Conservation (phyloP, 2,113 vertebrate species). For the Bombycilla garrulus region DNA sequence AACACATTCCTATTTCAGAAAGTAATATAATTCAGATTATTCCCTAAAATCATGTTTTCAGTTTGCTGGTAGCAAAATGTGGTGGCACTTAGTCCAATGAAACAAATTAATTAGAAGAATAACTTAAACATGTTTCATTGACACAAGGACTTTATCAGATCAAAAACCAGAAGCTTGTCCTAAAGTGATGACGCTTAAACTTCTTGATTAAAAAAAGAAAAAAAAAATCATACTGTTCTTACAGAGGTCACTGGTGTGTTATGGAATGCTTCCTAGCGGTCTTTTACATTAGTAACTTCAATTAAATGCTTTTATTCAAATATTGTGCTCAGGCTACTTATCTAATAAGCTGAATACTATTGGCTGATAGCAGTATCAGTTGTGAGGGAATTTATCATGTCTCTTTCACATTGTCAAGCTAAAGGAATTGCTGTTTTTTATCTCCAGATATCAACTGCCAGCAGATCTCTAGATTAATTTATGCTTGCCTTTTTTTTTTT, state of each 20-base stretch:
- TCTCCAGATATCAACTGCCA: neutral
- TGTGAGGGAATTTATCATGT: neutral
- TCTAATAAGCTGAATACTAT: neutral
- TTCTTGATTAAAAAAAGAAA: neutral
- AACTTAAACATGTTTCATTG: neutral
- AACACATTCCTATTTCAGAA: neutral
- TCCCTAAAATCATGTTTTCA: neutral
- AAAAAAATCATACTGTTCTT: neutral
- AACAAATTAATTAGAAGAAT: neutral
- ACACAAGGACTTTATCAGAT: neutral
- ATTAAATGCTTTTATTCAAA: neutral
- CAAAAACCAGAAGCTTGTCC: neutral
- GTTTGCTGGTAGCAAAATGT: neutral
- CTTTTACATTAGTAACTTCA: neutral
- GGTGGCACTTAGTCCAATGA: neutral
- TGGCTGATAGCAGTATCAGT: neutral
- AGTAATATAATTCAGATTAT: neutral
- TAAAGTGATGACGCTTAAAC: neutral
- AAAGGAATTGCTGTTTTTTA: neutral
- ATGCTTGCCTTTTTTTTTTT: neutral
- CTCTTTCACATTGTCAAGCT: neutral
- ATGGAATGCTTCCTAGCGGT: neutral
- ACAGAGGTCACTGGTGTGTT: neutral
- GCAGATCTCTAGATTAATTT: neutral
- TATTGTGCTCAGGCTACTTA: neutral